phyloP scores from a whole-genome alignment of 2,888 invertebrate genomes.

The Elysia crispata region DNA sequence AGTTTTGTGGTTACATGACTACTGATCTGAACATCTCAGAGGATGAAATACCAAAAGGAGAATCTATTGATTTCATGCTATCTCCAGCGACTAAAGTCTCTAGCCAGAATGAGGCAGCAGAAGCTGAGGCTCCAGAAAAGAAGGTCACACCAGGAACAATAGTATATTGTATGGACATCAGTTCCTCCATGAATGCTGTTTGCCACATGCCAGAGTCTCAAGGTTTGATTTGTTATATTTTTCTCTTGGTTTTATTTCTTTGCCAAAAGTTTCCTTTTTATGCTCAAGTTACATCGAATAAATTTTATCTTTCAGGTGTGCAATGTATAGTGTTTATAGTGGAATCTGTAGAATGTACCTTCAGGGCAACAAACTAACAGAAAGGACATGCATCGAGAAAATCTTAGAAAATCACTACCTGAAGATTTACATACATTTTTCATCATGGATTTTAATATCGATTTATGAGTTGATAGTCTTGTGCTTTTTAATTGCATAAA shows the following conservation, averaged over 20 bases:
- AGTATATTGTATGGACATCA: constrained; percentile 72
- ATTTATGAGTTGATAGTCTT: no score
- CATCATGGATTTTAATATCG: no score
- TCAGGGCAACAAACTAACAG: no score
- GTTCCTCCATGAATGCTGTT: constrained; percentile 65
- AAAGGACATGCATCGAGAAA: no score
- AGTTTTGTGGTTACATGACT: constrained; percentile 62
- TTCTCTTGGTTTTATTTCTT: no score
- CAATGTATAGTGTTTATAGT: no score
- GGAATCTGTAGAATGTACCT: no score
- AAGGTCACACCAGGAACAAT: constrained; percentile 61
- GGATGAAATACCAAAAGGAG: constrained; percentile 64
- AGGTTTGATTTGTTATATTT: constrained; percentile 53
- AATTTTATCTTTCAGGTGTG: background rate
- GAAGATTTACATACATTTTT: no score
- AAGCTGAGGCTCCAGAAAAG: constrained; percentile 52
- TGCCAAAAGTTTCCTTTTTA: no score
- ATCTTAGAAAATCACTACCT: no score
- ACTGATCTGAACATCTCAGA: constrained; percentile 58
- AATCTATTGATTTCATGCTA: constrained; percentile 66
- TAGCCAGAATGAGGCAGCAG: constrained; percentile 45
- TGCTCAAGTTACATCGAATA: no score
- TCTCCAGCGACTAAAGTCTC: constrained; percentile 54
- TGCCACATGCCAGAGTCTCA: constrained; percentile 63
- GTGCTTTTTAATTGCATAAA: no score